phyloP scores from a whole-genome alignment of 2,888 invertebrate species.

The Caenorhabditis uteleia region DNA sequence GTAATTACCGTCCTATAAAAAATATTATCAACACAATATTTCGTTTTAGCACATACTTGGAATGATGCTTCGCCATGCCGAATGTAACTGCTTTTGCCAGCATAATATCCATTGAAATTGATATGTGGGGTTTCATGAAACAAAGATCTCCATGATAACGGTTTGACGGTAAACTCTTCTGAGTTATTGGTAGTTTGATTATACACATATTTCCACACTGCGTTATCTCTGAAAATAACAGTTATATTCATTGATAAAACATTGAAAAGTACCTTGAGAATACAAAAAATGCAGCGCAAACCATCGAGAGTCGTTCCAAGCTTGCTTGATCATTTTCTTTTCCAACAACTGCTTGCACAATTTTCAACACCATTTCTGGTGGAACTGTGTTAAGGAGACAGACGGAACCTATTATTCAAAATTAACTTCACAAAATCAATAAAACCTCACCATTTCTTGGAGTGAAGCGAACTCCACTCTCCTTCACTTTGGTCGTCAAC shows the following conservation, averaged over 20 bases:
- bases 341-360: background rate
- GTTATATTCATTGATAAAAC: background rate
- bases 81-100: slow-evolving; percentile 2
- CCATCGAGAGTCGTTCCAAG: background rate
- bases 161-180: background rate
- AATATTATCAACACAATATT: background rate
- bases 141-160: background rate
- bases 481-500: too few relatives aligned
- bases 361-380: background rate
- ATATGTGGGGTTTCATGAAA: slow-evolving; percentile 1
- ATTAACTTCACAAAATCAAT: background rate
- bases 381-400: background rate
- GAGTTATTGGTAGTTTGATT: background rate
- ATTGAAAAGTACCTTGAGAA: background rate
- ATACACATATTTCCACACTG: background rate
- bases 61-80: slow-evolving; percentile 1
- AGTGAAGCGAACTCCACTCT: background rate
- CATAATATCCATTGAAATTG: slow-evolving; percentile 1
- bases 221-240: background rate
- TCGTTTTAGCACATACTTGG: background rate
- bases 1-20: background rate
- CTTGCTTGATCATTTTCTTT: background rate
- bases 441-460: background rate
- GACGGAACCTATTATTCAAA: background rate
- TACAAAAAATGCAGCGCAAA: slow-evolving; percentile 1